Evolutionary conservation across 2,797 vertebrate species (phyloP), one percentile per base, ranked within the genome.

Genomic region (Oreortyx pictus): DNA sequence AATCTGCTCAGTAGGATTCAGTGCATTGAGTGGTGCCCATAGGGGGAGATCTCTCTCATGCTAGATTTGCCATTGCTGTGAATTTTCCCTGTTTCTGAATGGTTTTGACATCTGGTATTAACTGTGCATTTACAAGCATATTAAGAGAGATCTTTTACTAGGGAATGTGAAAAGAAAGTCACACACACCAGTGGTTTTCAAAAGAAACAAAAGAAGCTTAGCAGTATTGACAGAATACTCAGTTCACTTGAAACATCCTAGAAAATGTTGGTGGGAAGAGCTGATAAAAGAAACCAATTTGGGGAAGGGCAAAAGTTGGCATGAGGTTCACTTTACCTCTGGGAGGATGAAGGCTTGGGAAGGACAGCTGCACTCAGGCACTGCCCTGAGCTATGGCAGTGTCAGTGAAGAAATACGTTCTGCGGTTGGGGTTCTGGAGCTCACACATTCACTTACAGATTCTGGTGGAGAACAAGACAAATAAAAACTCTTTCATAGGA

Each of bases 271-370:
- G 56, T 97, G 94, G 91, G 77, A 95, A 96, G 91, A 95, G 77
- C 33, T 78, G 87, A 91, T 94, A 92, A 97, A 97, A 96, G 93
- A 82, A 95, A 61, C 86, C 76, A 89, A 71, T 97, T 97, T 94
- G 59, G 72, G 88, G 73, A 80, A 88, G 86, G 95, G 97, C 91
- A 97, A 97, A 97, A 94, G 93, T 33, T 90, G 95, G 60, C 79
- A 20, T 92, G 90, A 77, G 43, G 31, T 88, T 93, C 27, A 14
- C 18, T 93, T 93, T 17, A 61, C 14, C 23, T 73, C 50, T 84
- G 15, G 49, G 39, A 70, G 50, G 56, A 64, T 44, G 75, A 66
- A 14, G 57, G 81, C 76, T 65, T 46, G 33, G 76, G 78, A 80
- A 89, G 83, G 84, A 86, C 74, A 92, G 90, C 94, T 33, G 15